Evolutionary conservation across 2,797 vertebrate species (phyloP).

Genomic region (Sebastes matsubarae): DNA sequence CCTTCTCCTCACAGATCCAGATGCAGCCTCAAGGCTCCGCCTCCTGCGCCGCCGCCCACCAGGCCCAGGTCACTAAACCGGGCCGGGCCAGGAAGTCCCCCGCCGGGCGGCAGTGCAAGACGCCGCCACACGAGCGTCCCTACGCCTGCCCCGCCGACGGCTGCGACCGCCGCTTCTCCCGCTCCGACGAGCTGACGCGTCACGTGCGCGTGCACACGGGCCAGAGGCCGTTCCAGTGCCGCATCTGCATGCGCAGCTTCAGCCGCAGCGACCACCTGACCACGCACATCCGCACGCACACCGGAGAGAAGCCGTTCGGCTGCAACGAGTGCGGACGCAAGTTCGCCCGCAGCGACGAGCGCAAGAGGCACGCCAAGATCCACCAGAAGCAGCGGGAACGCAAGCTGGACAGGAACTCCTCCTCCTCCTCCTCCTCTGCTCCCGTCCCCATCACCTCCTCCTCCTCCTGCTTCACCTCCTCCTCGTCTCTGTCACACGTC

Average conservation of each 20-base stretch:
- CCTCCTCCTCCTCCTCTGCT: conserved; percentile 65
- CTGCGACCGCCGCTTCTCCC: conserved; percentile 94
- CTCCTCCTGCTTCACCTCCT: conserved; percentile 73
- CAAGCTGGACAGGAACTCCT: conserved; percentile 81
- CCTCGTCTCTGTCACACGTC: conserved; percentile 4
- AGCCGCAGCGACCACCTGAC: conserved; percentile 95
- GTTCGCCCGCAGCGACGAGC: conserved; percentile 95
- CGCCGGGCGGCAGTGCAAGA: conserved; percentile 87
- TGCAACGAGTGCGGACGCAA: conserved; percentile 93
- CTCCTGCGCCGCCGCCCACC: conserved; percentile 76
- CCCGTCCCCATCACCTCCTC: conserved; percentile 55
- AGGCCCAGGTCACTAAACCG: conserved; percentile 85
- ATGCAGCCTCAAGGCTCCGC: conserved; percentile 47
- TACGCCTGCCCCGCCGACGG: conserved; percentile 92
- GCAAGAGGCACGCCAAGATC: conserved; percentile 95
- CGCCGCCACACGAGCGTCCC: conserved; percentile 90
- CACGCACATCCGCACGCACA: conserved; percentile 95
- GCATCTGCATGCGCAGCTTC: conserved; percentile 93
- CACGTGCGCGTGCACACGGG: conserved; percentile 97
- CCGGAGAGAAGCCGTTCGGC: conserved; percentile 94
- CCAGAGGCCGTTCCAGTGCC: conserved; percentile 96
- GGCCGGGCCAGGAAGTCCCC: conserved; percentile 88
- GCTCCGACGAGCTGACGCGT: conserved; percentile 93
- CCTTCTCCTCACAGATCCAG: conserved; percentile 89
- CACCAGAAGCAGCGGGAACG: conserved; percentile 92